These are phyloP conservation scores for Orientallactaga bullata DNA, from an alignment of 2,113 vertebrate species.

Conservation along the genomic window DNA sequence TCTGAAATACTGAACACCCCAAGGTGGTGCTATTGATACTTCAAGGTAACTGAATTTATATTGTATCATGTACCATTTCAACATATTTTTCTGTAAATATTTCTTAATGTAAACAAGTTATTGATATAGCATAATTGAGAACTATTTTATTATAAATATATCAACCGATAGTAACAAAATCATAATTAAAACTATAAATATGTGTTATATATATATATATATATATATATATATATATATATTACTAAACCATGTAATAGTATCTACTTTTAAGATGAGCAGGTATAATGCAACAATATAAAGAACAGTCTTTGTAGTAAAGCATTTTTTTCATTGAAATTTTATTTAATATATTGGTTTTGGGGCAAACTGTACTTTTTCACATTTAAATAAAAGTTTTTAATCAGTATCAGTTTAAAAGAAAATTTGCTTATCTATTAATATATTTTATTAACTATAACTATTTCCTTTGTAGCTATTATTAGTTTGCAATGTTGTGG, in stretches of 20 bases:
- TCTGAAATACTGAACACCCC: slow-evolving; percentile 52
- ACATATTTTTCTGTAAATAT: background rate
- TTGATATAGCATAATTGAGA: background rate
- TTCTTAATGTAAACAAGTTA: background rate
- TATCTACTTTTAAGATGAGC: background rate
- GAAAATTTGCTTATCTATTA: background rate
- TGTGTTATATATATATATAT: too few species aligned
- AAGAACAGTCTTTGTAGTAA: background rate
- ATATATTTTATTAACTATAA: background rate
- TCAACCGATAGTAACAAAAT: background rate
- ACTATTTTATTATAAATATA: background rate
- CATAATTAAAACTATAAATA: background rate
- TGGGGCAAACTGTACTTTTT: background rate
- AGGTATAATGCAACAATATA: background rate
- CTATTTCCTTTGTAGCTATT: background rate
- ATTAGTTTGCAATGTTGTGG: background rate
- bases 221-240: too few species aligned
- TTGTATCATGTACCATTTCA: background rate
- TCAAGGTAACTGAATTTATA: slow-evolving; percentile 43
- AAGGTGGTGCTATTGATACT: slow-evolving; percentile 71
- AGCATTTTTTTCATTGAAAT: background rate
- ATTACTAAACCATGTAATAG: background rate
- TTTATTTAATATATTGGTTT: background rate
- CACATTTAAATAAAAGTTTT: background rate
- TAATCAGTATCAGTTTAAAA: background rate